These are phyloP conservation scores for Caenorhabditis inopinata DNA, from an alignment of 1,140 invertebrate species.

Conservation along the genomic window DNA sequence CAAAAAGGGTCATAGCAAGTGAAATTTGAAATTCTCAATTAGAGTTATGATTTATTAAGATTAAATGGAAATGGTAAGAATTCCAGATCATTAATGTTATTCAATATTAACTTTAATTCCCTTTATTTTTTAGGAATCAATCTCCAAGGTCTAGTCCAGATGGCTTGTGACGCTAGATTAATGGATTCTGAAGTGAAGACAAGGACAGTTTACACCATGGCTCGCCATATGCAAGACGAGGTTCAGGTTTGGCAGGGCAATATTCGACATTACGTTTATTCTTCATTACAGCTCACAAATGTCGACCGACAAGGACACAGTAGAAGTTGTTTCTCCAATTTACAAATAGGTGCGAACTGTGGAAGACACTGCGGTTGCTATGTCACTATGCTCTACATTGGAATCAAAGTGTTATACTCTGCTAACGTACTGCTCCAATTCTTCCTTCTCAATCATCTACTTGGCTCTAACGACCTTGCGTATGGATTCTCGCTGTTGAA, in stretches of 20 bases:
- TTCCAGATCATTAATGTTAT: too few species aligned
- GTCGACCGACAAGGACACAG: slow-evolving; percentile 58
- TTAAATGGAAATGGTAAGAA: too few species aligned
- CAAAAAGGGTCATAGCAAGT: too few species aligned
- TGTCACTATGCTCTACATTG: slow-evolving; percentile 65
- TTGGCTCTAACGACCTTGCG: slow-evolving; percentile 62
- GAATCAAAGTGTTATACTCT: slow-evolving; percentile 65
- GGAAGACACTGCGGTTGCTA: slow-evolving; percentile 66
- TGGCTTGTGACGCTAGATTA: slow-evolving; percentile 64
- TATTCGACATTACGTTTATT: neutral
- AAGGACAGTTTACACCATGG: slow-evolving; percentile 65
- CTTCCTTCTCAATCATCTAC: slow-evolving; percentile 64
- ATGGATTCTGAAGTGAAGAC: slow-evolving; percentile 65
- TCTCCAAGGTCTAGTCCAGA: slow-evolving; percentile 65
- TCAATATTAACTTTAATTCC: too few species aligned
- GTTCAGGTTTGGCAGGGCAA: slow-evolving; percentile 55
- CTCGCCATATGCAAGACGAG: slow-evolving; percentile 66
- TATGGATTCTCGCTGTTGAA: slow-evolving; percentile 64
- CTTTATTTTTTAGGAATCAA: slow-evolving; percentile 63
- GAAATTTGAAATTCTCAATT: too few species aligned
- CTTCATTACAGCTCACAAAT: slow-evolving; percentile 60
- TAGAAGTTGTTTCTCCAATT: slow-evolving; percentile 46
- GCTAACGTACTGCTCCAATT: slow-evolving; percentile 65
- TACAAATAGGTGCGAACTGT: slow-evolving; percentile 53
- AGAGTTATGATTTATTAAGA: too few species aligned